These are phyloP conservation scores for Bubo scandiacus DNA, from an alignment of 2,113 vertebrate species.

Conservation along the genomic window DNA sequence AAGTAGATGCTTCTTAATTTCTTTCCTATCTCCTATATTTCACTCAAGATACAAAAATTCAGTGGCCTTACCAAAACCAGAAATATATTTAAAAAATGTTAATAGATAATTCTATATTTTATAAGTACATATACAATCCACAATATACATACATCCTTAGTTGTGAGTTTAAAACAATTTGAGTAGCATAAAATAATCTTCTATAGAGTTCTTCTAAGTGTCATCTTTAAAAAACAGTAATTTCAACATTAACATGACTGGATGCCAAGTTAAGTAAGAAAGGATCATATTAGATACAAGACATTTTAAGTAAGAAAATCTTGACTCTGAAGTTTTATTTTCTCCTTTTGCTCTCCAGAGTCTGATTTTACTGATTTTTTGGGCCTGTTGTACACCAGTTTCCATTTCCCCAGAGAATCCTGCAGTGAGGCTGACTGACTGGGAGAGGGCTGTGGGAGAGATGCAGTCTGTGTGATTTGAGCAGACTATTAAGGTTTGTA, in stretches of 20 bases:
- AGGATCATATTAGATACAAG: background rate
- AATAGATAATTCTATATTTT: background rate
- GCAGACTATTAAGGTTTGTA: background rate
- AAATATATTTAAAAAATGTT: background rate
- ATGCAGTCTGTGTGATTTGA: background rate
- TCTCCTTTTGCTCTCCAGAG: background rate
- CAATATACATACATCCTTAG: background rate
- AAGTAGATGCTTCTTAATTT: background rate
- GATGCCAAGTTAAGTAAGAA: background rate
- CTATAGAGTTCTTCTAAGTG: background rate
- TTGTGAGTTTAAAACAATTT: background rate
- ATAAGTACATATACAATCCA: background rate
- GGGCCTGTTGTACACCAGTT: background rate
- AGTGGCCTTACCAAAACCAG: background rate
- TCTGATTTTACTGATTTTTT: background rate
- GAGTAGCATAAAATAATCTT: background rate
- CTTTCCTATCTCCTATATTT: background rate
- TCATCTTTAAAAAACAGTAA: background rate
- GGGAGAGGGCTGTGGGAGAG: background rate
- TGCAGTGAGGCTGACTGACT: rapidly evolving
- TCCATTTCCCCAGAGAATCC: background rate
- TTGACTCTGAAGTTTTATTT: background rate
- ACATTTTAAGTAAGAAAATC: background rate
- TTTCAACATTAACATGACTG: background rate
- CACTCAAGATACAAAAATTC: background rate